These are phyloP conservation scores for Cladopsammia gracilis DNA, from an alignment of 64 coral and sea anemone genomes.

Conservation along the genomic window DNA sequence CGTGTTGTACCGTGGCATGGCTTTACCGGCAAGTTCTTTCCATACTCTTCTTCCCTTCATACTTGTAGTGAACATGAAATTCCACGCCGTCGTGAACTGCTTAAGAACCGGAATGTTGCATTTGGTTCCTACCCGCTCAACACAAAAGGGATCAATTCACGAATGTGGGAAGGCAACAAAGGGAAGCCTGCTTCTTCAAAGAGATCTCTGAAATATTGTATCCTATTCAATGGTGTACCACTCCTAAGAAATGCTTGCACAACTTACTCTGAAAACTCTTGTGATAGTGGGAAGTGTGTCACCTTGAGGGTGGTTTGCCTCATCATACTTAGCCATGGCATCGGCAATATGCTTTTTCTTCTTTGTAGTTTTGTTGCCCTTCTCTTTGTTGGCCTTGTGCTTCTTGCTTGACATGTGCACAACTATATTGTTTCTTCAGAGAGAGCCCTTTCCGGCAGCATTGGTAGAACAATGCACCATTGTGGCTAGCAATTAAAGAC, in stretches of 20 bases:
- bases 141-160: constrained; percentile 49
- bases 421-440: constrained; percentile 37
- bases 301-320: constrained; percentile 62
- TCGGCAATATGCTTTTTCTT: constrained; percentile 49
- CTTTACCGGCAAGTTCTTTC: constrained; percentile 11
- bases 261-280: constrained; percentile 61
- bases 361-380: constrained; percentile 1
- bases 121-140: constrained; percentile 3
- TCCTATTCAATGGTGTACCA: constrained; percentile 42
- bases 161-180: constrained; percentile 23
- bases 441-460: constrained; percentile 36
- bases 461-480: constrained; percentile 27
- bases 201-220: constrained; percentile 56
- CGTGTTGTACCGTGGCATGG: constrained; percentile 47
- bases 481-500: background rate
- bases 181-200: constrained; percentile 61
- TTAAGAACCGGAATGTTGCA: constrained; percentile 13
- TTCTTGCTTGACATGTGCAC: constrained; percentile 54
- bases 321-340: constrained; percentile 38
- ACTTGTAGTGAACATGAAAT: constrained; percentile 40
- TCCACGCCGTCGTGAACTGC: constrained; percentile 34
- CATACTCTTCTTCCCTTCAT: constrained; percentile 26
- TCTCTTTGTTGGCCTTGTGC: constrained; percentile 29
- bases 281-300: constrained; percentile 36
- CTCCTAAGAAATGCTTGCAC: constrained; percentile 68